Base-by-base conservation (phyloP, 2,888 invertebrate species). In the Tuta absoluta region DNA sequence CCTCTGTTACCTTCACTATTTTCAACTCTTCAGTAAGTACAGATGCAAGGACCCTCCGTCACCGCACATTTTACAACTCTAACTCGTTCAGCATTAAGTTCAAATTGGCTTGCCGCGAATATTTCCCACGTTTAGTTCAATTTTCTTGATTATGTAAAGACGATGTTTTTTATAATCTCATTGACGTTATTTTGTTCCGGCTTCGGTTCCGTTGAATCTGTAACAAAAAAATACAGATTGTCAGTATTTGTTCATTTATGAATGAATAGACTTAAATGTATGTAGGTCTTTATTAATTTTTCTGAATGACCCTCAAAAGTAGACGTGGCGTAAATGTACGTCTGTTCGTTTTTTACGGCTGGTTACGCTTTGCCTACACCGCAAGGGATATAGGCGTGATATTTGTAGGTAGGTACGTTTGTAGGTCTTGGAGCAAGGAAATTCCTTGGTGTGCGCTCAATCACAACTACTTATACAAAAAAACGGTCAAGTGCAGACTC, bases 11-110 rank as follows among this genome's bases (percentile, higher is more conserved):
- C 65, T 66, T 61, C 59, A 38, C 59, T 45, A 41, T 51, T 14
- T 63, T 65, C 48, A 66, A 61, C 56, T 66, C 17, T 66, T 61
- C 63, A 63, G 57, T 23, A 63, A 64, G 65, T 66, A 65, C 24
- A 24, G 21, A 4, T 24, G 21, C n/a, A 41, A 45, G n/a, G 11
- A 14, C 17, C 59, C 63, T 60, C 60, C 58, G 19, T 56, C 66
- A 21, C n/a, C 63, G 38, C 24, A 57, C 66, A 66, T 66, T 41
- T 63, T 61, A 60, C 41, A 61, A 49, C 61, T 49, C 49, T 66
- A 61, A 23, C 48, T 17, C 63, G 51, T 38, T 63, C 37, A 63
- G 14, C 56, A 61, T 66, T 63, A 66, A 56, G 57, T 61, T 17
- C 45, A 61, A 57, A 58, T 14, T 62, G 1, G 38, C 21, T 14